Evolutionary conservation across 2,797 vertebrate genomes (phyloP).

Genomic region (Darevskia nairensis): DNA sequence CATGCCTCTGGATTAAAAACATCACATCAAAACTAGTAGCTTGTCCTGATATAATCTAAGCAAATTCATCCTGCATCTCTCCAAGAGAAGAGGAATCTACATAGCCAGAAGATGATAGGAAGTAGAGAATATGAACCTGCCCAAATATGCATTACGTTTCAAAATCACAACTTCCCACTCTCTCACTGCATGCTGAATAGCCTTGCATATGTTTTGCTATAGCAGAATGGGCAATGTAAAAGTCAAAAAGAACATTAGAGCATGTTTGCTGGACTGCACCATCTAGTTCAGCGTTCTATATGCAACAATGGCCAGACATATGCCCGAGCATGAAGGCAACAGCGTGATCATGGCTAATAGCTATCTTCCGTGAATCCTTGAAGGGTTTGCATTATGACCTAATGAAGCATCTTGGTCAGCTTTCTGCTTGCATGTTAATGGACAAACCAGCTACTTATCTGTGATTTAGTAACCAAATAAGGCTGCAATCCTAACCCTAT

Average conservation of each 20-base stretch:
- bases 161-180: not conserved
- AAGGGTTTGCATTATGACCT: not conserved
- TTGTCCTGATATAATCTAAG: not conserved
- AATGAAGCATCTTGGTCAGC: conserved; percentile 36
- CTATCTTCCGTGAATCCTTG: not conserved
- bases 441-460: not conserved
- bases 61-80: not conserved
- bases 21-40: not conserved
- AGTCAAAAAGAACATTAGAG: not conserved
- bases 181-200: not conserved
- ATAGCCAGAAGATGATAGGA: not conserved
- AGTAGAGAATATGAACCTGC: fast-evolving
- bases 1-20: not conserved
- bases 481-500: not conserved
- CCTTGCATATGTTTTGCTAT: fast-evolving
- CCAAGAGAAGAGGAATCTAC: not conserved
- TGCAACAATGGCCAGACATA: no score
- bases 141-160: not conserved
- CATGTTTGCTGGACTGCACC: not conserved
- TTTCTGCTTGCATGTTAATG: not conserved
- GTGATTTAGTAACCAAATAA: not conserved
- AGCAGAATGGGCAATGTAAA: not conserved
- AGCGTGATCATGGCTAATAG: not conserved
- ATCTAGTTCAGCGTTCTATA: not conserved
- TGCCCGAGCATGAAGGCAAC: not conserved